Percentiles rank a stretch among this genome's conserved stretches.
Conservation (phyloP, 2,888 invertebrate genomes). For the Eurytoma adleriae region DNA sequence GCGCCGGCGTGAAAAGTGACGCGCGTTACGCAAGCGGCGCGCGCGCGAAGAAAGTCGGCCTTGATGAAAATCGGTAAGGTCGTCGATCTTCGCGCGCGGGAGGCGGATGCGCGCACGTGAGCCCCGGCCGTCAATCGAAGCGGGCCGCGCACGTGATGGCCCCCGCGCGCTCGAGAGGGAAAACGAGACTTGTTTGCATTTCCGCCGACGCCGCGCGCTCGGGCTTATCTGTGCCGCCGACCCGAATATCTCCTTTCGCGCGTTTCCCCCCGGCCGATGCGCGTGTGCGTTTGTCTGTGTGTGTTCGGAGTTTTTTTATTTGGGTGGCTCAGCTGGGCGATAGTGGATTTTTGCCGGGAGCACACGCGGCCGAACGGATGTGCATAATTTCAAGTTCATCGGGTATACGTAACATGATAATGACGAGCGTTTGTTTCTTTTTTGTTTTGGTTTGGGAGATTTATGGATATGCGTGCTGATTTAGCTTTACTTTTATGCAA, state of each 20-base stretch:
- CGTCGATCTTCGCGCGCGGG: slow-evolving; percentile 18
- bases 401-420: neutral
- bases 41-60: slow-evolving; percentile 7
- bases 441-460: no score
- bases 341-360: neutral
- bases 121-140: slow-evolving; percentile 27
- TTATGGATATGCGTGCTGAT: no score
- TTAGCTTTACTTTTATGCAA: no score
- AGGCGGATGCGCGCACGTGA: slow-evolving; percentile 10
- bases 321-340: neutral
- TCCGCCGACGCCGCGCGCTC: slow-evolving; percentile 12
- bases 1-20: neutral
- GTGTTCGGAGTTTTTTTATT: neutral
- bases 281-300: neutral
- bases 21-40: neutral
- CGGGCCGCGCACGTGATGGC: slow-evolving; percentile 13
- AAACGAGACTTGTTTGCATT: slow-evolving; percentile 22
- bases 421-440: no score
- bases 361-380: neutral
- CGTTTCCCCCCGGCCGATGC: neutral
- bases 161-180: neutral
- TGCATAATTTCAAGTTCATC: slow-evolving; percentile 20
- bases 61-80: slow-evolving; percentile 31
- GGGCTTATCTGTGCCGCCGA: slow-evolving; percentile 15
- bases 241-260: slow-evolving; percentile 4